A percentile compares a stretch with the other conserved stretches of the same genome.
Conservation (phyloP, 2,888 invertebrate genomes). For the Cremastinae sp. region DNA sequence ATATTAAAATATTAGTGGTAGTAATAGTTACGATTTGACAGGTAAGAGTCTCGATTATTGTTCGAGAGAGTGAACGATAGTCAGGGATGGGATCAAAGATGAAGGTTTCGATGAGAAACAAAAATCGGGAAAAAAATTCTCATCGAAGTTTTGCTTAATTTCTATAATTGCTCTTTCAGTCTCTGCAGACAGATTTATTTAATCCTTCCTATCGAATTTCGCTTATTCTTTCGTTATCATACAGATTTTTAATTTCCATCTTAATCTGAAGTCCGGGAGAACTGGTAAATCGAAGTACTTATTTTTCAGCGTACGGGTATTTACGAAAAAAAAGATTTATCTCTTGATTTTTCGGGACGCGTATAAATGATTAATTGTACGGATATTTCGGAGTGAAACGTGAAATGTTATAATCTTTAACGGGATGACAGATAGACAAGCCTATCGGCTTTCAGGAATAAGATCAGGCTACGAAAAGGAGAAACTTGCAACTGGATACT, state of each 20-base stretch:
- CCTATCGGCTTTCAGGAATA: slow-evolving; percentile 47
- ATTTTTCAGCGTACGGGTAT: slow-evolving; percentile 24
- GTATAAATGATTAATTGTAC: background rate
- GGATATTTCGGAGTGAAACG: background rate
- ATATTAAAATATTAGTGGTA: slow-evolving; percentile 11
- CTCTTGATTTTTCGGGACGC: background rate
- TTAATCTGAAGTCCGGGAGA: background rate
- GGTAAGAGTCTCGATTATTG: slow-evolving; percentile 31
- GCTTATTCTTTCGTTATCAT: background rate
- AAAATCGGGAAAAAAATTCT: background rate
- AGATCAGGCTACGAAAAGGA: slow-evolving; percentile 41
- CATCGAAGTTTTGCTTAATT: background rate
- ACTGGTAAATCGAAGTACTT: background rate
- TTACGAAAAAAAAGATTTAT: slow-evolving; percentile 34
- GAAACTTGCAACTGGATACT: slow-evolving; percentile 52
- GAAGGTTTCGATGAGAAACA: background rate
- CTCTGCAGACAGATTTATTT: too few species aligned
- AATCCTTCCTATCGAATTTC: background rate
- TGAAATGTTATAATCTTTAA: slow-evolving; percentile 17
- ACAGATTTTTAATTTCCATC: background rate
- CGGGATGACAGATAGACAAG: slow-evolving; percentile 12
- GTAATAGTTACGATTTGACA: slow-evolving; percentile 24
- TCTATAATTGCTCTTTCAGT: too few species aligned
- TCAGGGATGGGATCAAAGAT: slow-evolving; percentile 13
- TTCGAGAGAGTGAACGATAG: slow-evolving; percentile 34